Evolutionary conservation across 1,140 invertebrate genomes (phyloP).

Genomic region (Luehdorfia chinensis): DNA sequence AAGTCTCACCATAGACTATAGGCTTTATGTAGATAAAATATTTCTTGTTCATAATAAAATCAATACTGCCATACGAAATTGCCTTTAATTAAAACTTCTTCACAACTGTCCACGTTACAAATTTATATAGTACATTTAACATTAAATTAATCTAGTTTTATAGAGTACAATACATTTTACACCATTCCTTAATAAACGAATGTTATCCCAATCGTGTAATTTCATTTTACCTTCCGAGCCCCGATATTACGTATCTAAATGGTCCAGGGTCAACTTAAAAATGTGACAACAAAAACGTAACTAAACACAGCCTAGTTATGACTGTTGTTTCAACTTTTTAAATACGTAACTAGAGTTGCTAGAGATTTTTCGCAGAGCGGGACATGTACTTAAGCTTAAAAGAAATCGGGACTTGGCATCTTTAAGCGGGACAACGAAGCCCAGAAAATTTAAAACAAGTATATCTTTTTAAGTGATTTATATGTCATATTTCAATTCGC

Average conservation of each 20-base stretch:
- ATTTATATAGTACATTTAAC: neutral
- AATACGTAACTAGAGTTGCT: neutral
- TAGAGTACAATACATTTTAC: constrained; percentile 25
- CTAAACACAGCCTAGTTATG: constrained; percentile 1
- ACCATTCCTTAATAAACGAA: constrained; percentile 49
- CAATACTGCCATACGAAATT: neutral
- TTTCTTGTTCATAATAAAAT: neutral
- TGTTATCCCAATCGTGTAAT: constrained; percentile 25
- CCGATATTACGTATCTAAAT: too few relatives aligned
- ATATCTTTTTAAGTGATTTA: neutral
- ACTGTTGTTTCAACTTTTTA: constrained; percentile 1
- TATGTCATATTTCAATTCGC: neutral
- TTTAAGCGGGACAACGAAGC: neutral
- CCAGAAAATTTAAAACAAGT: neutral
- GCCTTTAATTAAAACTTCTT: constrained; percentile 1
- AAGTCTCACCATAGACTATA: neutral
- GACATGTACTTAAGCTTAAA: too few relatives aligned
- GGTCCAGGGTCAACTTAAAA: too few relatives aligned
- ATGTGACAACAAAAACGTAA: constrained; percentile 7
- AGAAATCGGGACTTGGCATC: too few relatives aligned
- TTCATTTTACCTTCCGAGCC: too few relatives aligned
- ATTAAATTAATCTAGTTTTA: constrained; percentile 3
- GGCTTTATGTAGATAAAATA: neutral
- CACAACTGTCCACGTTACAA: neutral
- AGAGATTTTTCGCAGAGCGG: too few relatives aligned